Evolutionary conservation across 1,140 invertebrate species (phyloP), one percentile per base, ranked within the genome.

Genomic region (Drosophila pruinosa): DNA sequence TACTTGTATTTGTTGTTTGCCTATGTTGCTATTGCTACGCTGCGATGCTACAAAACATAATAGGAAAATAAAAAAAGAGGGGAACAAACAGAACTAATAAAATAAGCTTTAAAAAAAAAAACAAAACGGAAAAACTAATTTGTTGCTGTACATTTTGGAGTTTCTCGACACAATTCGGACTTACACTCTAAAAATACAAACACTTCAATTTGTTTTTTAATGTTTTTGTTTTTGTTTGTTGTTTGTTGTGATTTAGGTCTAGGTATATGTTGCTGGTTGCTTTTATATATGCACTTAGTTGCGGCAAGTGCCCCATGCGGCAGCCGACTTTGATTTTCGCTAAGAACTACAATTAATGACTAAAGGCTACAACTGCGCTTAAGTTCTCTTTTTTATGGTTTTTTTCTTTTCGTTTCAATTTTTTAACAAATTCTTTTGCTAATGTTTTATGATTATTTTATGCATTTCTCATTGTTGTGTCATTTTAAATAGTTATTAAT

Each of bases 281-380:
- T 45, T 12, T 57, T 52, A 65, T 88, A 86, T 86, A 86, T 88
- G 81, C 81, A 86, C 81, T 88, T 86, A 81, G 74, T 86, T 88
- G 78, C 78, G 78, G 79, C 65, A 53, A 58, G 31, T 58, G 48
- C 67, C 68, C 61, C 53, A 58, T 19, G 34, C 10, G 41, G 61
- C 50, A 65, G 68, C 75, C 78, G 78, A 83, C 78, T 81, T 81
- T 74, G 78, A 83, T 86, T 86, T 85, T 85, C 62, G 71, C 82
- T 86, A 86, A 88, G 74, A 88, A 82, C 82, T 88, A 88, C 75
- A 86, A 86, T 85, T 85, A 85, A 86, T 86, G 82, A 88, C 82
- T 88, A 86, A 70, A 71, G 68, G 82, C 82, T 86, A 88, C 78
- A 86, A 78, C 86, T 88, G 58, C 77, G 63, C 77, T 88, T 76